Evolutionary conservation across 2,113 vertebrate genomes (phyloP).

Genomic region (Ceuthmochares aereus): DNA sequence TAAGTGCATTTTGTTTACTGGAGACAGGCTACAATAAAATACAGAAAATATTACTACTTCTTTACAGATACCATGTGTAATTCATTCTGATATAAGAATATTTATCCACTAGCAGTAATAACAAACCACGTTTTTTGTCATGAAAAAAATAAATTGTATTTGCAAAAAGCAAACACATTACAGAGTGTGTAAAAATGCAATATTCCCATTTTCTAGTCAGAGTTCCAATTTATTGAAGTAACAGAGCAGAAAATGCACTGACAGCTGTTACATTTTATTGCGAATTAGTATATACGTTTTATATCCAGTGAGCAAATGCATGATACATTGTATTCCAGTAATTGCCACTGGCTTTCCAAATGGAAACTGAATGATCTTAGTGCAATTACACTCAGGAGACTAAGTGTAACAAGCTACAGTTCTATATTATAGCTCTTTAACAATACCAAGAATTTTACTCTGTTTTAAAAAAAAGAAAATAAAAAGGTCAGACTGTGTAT

Average conservation of each 20-base stretch:
- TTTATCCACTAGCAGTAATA: constrained; percentile 89
- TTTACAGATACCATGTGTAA: constrained; percentile 85
- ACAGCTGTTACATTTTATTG: constrained; percentile 99
- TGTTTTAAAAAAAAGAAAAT: constrained; percentile 63
- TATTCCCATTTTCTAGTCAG: constrained; percentile 92
- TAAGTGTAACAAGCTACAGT: constrained; percentile 88
- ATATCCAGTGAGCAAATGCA: constrained; percentile 88
- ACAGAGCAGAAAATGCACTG: constrained; percentile 99
- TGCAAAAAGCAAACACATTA: constrained; percentile 88
- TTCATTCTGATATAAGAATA: constrained; percentile 86
- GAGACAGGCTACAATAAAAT: constrained; percentile 82
- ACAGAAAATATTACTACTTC: constrained; percentile 83
- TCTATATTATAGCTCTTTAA: constrained; percentile 85
- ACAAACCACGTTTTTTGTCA: constrained; percentile 87
- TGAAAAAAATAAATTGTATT: constrained; percentile 93
- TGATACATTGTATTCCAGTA: constrained; percentile 97
- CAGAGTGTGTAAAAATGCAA: constrained; percentile 88
- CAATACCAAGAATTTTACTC: constrained; percentile 74
- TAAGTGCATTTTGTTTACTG: constrained; percentile 87
- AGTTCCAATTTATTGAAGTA: constrained; percentile 99
- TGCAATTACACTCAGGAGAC: constrained; percentile 92
- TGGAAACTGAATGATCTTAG: constrained; percentile 87
- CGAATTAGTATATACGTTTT: constrained; percentile 99
- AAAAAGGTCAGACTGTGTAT: constrained; percentile 64
- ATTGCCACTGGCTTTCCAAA: constrained; percentile 92